A percentile compares a stretch with the other conserved stretches of the same genome.
Evolutionary conservation across 2,113 vertebrate genomes (phyloP).

Genomic region (Sebastes schlegelii): DNA sequence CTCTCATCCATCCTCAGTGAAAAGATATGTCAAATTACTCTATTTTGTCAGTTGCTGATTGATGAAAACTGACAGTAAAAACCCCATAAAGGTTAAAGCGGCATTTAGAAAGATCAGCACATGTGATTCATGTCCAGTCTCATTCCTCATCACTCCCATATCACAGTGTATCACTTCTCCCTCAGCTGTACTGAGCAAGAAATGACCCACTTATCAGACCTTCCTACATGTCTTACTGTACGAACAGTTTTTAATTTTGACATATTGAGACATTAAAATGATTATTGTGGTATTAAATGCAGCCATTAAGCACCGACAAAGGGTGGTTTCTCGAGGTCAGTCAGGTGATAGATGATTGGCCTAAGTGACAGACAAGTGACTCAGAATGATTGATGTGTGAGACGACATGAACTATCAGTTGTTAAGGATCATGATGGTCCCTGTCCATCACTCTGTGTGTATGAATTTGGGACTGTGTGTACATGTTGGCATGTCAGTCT

Average conservation of each 20-base stretch:
- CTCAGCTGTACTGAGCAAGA: constrained; percentile 48
- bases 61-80: constrained; percentile 60
- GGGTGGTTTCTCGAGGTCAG: constrained; percentile 26
- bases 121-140: constrained; percentile 65
- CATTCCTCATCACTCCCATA: constrained; percentile 56
- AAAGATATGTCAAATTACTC: constrained; percentile 28
- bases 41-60: constrained; percentile 51
- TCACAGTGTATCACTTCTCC: constrained; percentile 59
- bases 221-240: constrained; percentile 6
- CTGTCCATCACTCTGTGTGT: constrained; percentile 70
- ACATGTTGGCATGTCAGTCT: constrained; percentile 40
- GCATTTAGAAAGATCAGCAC: constrained; percentile 69
- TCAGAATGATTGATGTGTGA: constrained; percentile 70
- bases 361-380: constrained; percentile 53
- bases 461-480: constrained; percentile 33
- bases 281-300: constrained; percentile 4
- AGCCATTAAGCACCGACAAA: constrained; percentile 13
- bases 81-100: constrained; percentile 64
- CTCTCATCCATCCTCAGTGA: constrained; percentile 13
- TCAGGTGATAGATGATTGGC: constrained; percentile 48
- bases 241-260: neutral
- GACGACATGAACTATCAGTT: constrained; percentile 67
- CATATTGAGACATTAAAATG: constrained; percentile 1
- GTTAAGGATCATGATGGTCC: constrained; percentile 71
- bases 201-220: constrained; percentile 46